Evolutionary conservation across 1,140 invertebrate species (phyloP), one percentile per base, ranked within the genome.

Genomic region (Asbolus verrucosus): DNA sequence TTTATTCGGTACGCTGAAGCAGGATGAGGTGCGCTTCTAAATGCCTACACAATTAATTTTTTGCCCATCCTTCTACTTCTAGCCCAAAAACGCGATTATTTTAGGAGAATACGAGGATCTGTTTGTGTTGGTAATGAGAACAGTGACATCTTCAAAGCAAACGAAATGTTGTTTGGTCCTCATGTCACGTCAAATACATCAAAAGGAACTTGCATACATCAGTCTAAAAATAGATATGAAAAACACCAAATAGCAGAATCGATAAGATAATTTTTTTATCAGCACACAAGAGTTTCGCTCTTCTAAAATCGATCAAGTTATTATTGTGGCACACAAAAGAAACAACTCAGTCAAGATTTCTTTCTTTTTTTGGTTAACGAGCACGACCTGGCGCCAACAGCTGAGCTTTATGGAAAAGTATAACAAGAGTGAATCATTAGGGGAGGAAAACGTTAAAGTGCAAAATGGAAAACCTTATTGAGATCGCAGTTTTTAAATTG

Each of bases 401-500:
- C 41, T 46, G 41, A 46, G 41, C 41, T 46, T 46, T 46, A 46
- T 46, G 41, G 16, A 46, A 46, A 46, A 46, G 18, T 46, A 46
- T 46, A 46, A 46, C 24, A 27, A 27, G 24, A 27, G 8, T 18
- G 41, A 8, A 6, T 46, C 41, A 16, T 46, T 46, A 46, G 19
- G 16, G 16, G 18, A 46, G 16, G 16, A n/a, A 27, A 19, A 46
- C 41, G 41, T 21, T n/a, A 14, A 46, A 6, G 41, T 8, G 16
- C 41, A 39, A 11, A 14, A 39, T 4, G 38, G 11, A 39, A 13
- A 15, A 15, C 9, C 6, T 16, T 39, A 15, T 39, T 39, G 24
- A 27, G 24, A 8, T 27, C 24, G 24, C 3, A 27, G 24, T n/a
- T n/a, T n/a, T n/a, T n/a, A n/a, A n/a, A n/a, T n/a, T n/a, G n/a